phyloP scores from a whole-genome alignment of 2,888 invertebrate genomes.

The Pachydiplax longipennis region DNA sequence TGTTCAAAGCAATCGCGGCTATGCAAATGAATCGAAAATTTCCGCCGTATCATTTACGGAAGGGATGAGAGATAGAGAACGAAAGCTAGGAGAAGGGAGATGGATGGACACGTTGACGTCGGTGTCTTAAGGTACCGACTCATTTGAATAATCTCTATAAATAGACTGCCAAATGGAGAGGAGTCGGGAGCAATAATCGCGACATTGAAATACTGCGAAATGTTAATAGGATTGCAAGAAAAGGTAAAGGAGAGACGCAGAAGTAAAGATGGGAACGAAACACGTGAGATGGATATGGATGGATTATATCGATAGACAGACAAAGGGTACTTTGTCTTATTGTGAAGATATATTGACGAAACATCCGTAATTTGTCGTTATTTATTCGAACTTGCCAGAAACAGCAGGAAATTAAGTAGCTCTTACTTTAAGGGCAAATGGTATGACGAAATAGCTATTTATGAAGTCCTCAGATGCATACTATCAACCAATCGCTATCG shows the following conservation, averaged over 20 bases:
- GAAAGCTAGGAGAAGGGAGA: neutral
- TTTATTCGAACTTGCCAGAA: too few species aligned
- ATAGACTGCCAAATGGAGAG: neutral
- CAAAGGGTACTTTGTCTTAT: too few species aligned
- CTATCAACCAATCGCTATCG: too few species aligned
- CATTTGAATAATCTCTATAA: neutral
- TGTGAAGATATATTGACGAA: too few species aligned
- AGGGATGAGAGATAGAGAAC: neutral
- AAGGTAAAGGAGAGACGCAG: neutral
- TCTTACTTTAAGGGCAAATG: too few species aligned
- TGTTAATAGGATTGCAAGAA: neutral
- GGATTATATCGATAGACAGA: too few species aligned
- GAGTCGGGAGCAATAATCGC: neutral
- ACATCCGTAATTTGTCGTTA: too few species aligned
- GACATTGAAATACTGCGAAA: neutral
- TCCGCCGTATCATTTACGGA: neutral
- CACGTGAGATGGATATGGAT: neutral
- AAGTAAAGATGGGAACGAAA: neutral
- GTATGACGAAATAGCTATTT: too few species aligned
- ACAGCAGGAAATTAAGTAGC: too few species aligned
- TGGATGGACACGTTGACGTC: neutral
- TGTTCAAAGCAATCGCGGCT: neutral
- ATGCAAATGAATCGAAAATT: neutral
- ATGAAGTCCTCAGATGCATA: too few species aligned
- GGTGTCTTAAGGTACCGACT: neutral